Conservation (phyloP, 2,888 invertebrate genomes). For the Drosophila tanythrix region DNA sequence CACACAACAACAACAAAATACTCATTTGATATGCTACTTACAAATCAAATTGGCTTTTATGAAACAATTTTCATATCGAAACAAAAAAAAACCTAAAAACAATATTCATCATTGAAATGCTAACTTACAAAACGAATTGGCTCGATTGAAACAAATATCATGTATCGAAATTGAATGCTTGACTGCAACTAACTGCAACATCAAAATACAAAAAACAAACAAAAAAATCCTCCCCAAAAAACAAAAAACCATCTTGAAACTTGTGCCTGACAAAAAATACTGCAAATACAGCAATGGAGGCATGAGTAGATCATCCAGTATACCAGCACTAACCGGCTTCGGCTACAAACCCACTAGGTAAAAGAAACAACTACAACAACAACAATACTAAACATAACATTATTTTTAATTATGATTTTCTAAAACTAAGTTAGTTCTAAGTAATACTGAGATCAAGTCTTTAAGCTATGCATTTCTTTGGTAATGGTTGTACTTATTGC, state of each 20-base stretch:
- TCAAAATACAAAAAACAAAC: constrained; percentile 42
- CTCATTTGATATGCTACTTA: constrained; percentile 37
- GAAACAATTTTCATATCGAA: constrained; percentile 9
- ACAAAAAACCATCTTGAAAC: constrained; percentile 20
- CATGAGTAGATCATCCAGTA: constrained; percentile 95
- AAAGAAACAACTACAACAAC: constrained; percentile 48
- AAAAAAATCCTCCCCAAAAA: constrained; percentile 25
- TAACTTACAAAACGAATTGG: constrained; percentile 64
- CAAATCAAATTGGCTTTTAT: constrained; percentile 35
- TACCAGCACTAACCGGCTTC: constrained; percentile 90
- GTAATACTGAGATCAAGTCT: not conserved
- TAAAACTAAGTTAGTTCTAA: constrained; percentile 22
- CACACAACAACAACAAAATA: constrained; percentile 51
- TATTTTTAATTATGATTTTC: constrained; percentile 31
- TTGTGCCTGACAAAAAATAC: constrained; percentile 61
- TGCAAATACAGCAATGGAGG: constrained; percentile 87
- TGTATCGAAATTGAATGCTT: constrained; percentile 58
- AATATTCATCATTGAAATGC: constrained; percentile 46
- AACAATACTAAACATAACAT: constrained; percentile 62
- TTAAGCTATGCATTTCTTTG: constrained; percentile 21
- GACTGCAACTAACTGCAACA: constrained; percentile 69
- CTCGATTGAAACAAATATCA: constrained; percentile 53
- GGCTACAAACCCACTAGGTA: constrained; percentile 85
- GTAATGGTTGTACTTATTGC: constrained; percentile 53
- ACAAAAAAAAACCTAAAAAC: constrained; percentile 19